Percentiles rank a stretch among this genome's conserved stretches.
Conservation (phyloP, 2,888 invertebrate species). For the Sphaeridia pumilis region DNA sequence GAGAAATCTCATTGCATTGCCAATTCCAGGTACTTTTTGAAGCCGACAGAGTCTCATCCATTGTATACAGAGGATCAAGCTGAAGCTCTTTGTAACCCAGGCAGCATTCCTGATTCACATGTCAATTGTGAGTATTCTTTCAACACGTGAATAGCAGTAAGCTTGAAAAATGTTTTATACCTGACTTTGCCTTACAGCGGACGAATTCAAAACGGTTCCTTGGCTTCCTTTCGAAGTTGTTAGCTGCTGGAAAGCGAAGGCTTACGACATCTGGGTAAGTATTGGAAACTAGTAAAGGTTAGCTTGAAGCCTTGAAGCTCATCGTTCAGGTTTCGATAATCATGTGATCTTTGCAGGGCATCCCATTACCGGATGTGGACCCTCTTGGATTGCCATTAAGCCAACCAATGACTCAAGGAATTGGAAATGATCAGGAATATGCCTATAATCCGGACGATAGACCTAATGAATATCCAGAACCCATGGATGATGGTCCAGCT, state of each 20-base stretch:
- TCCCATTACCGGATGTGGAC: conserved; percentile 15
- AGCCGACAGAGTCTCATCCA: conserved; percentile 19
- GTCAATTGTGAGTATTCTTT: conserved; percentile 17
- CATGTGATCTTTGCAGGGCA: conserved; percentile 18
- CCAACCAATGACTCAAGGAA: neutral
- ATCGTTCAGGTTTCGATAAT: too few relatives aligned
- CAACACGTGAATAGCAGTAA: neutral
- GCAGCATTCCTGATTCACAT: conserved; percentile 13
- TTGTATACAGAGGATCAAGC: conserved; percentile 12
- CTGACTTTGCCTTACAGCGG: conserved; percentile 3
- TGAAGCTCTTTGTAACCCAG: neutral
- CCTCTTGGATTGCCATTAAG: conserved; percentile 1
- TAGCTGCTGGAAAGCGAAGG: conserved; percentile 15
- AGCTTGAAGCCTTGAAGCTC: too few relatives aligned
- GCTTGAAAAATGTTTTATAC: neutral
- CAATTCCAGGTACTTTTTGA: conserved; percentile 15
- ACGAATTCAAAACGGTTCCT: conserved; percentile 6
- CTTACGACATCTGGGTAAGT: conserved; percentile 25
- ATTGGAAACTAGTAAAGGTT: neutral
- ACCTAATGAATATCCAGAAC: conserved; percentile 23
- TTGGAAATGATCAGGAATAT: conserved; percentile 15
- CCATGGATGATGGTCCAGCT: conserved; percentile 11
- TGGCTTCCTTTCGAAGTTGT: conserved; percentile 10
- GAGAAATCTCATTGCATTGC: neutral
- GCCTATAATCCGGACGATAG: conserved; percentile 26